phyloP scores from a whole-genome alignment of 2,113 vertebrate species.

The Rhagologus leucostigma region DNA sequence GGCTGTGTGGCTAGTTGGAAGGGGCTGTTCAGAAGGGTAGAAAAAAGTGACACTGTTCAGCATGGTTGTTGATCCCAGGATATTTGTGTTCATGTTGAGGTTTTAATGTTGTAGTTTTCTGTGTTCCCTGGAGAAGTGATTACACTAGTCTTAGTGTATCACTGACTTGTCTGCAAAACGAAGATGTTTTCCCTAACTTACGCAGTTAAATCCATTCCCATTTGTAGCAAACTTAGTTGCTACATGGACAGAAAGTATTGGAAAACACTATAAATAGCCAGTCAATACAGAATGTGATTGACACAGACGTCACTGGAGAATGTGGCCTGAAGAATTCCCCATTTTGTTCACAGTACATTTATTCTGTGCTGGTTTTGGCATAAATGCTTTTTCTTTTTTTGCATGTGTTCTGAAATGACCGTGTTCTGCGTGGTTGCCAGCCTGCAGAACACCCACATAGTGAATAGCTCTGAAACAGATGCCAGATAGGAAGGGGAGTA shows the following conservation, averaged over 20 bases:
- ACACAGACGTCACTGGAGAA: background rate
- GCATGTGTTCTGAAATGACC: background rate
- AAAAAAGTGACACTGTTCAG: background rate
- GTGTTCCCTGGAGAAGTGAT: background rate
- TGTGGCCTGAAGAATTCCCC: background rate
- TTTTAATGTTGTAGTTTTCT: background rate
- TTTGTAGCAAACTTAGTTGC: background rate
- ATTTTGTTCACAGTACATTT: background rate
- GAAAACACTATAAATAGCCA: background rate
- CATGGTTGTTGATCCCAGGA: background rate
- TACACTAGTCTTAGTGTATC: background rate
- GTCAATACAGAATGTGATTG: background rate
- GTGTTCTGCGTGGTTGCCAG: background rate
- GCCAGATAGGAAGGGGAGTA: background rate
- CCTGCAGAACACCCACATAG: background rate
- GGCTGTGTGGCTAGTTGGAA: background rate
- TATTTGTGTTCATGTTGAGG: background rate
- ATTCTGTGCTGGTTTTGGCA: background rate
- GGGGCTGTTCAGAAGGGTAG: background rate
- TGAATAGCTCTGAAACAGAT: background rate
- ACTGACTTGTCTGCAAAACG: background rate
- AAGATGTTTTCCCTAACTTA: background rate
- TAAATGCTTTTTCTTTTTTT: background rate
- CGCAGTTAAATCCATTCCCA: accelerated
- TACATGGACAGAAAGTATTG: background rate